phyloP scores from a whole-genome alignment of 2,888 invertebrate genomes.

The Oligia strigilis region DNA sequence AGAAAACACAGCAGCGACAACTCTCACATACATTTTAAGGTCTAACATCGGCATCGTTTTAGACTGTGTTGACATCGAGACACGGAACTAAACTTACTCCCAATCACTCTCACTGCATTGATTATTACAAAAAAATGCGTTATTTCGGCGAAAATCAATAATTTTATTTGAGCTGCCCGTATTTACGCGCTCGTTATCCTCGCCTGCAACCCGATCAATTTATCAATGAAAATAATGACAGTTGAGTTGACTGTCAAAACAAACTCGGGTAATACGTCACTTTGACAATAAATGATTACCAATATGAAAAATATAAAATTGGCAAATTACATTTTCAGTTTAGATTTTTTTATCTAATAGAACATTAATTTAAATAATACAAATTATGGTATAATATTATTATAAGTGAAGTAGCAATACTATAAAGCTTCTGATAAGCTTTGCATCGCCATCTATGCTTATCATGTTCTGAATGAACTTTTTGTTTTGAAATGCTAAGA shows the following conservation, averaged over 20 bases:
- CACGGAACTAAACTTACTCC: conserved; percentile 32
- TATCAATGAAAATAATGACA: conserved; percentile 50
- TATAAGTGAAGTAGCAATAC: background rate
- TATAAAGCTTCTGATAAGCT: background rate
- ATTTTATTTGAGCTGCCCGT: conserved; percentile 61
- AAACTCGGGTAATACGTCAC: conserved; percentile 18
- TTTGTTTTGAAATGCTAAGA: background rate
- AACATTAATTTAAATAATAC: background rate
- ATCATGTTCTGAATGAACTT: background rate
- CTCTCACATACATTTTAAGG: conserved; percentile 83
- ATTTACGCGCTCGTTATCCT: conserved; percentile 73
- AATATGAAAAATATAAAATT: background rate
- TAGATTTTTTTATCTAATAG: background rate
- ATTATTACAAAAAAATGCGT: conserved; percentile 29
- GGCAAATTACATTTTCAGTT: background rate
- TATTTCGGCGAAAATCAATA: conserved; percentile 67
- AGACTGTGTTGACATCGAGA: conserved; percentile 82
- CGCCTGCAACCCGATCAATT: conserved; percentile 48
- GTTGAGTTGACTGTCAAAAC: conserved; percentile 37
- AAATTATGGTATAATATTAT: background rate
- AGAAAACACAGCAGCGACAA: conserved; percentile 85
- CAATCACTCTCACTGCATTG: conserved; percentile 45
- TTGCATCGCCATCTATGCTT: conserved; percentile 30
- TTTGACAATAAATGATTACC: background rate
- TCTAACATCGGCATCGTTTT: conserved; percentile 85